phyloP scores from a whole-genome alignment of 2,797 vertebrate species.

The Galagoides demidoff region DNA sequence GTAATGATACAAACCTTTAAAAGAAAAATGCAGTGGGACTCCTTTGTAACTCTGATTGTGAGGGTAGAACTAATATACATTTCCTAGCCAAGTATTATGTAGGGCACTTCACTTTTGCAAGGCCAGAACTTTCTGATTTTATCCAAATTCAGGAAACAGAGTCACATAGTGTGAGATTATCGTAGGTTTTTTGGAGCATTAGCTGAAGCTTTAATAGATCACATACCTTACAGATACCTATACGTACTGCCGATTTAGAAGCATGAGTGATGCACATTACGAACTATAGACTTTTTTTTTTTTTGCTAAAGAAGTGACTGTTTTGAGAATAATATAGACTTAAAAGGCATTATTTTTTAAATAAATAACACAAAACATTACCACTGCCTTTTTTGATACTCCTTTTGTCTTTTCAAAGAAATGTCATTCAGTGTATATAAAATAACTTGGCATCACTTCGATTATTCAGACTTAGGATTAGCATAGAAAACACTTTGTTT shows the following conservation, averaged over 20 bases:
- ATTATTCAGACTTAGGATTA: background rate
- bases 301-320: slow-evolving; percentile 30
- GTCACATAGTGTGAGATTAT: background rate
- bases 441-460: background rate
- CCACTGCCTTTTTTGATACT: background rate
- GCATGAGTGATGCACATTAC: background rate
- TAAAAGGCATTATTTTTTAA: background rate
- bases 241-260: background rate
- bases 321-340: slow-evolving; percentile 7
- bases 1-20: background rate
- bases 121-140: background rate
- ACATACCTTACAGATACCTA: background rate
- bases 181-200: background rate
- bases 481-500: background rate
- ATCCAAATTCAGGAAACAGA: background rate
- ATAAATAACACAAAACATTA: background rate
- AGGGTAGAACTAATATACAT: background rate
- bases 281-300: background rate
- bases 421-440: background rate
- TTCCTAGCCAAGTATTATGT: background rate
- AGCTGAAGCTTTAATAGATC: background rate
- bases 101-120: background rate
- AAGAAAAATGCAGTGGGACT: background rate
- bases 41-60: background rate
- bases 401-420: slow-evolving; percentile 4